A percentile compares a stretch with the other conserved stretches of the same genome.
Conservation (phyloP, 2,113 vertebrate species). For the Hippoglossus stenolepis region DNA sequence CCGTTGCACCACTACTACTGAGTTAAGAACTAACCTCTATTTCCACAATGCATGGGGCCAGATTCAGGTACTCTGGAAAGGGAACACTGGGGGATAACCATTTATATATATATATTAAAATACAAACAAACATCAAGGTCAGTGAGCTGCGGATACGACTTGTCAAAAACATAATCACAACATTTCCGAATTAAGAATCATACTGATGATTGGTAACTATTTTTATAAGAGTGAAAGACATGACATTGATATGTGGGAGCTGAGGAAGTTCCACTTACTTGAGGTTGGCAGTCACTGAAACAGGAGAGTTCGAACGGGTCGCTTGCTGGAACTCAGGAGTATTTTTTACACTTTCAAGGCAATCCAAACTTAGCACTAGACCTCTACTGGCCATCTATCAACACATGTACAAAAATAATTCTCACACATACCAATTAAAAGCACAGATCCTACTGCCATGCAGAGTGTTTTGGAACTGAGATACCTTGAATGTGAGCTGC, state of each 20-base stretch:
- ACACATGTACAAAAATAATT: conserved; percentile 11
- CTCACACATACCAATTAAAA: not conserved
- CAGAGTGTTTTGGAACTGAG: not conserved
- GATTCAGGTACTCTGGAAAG: conserved; percentile 49
- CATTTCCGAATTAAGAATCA: not conserved
- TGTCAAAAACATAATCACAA: not conserved
- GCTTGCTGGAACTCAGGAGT: conserved; percentile 82
- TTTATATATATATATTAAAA: not conserved
- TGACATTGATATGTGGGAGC: too few species aligned
- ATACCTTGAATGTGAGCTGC: conserved; percentile 87
- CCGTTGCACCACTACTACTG: too few species aligned
- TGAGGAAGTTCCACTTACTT: conserved; percentile 77
- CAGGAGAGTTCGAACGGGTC: conserved; percentile 74
- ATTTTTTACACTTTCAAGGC: conserved; percentile 83
- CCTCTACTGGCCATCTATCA: conserved; percentile 85
- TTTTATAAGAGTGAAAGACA: not conserved
- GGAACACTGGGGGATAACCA: conserved; percentile 18
- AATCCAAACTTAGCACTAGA: conserved; percentile 82
- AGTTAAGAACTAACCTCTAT: conserved; percentile 70
- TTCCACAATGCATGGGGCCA: conserved; percentile 65
- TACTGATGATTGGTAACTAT: not conserved
- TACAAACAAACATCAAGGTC: not conserved
- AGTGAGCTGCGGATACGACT: not conserved
- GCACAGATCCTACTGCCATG: not conserved
- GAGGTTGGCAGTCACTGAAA: conserved; percentile 77